Base-by-base conservation (phyloP, 1,140 invertebrate species). In the Nymphalis io region DNA sequence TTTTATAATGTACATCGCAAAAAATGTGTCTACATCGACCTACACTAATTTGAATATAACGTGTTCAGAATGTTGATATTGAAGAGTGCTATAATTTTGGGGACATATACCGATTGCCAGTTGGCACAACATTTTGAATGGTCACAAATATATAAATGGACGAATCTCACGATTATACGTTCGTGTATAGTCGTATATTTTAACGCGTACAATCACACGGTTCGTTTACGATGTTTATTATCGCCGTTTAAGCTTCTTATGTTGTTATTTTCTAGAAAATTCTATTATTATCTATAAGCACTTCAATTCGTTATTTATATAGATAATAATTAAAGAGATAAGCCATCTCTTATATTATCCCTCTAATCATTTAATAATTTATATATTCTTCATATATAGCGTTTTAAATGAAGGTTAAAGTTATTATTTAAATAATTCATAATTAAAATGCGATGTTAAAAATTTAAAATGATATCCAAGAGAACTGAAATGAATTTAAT, bases 61-160 rank as follows among this genome's bases (percentile, higher is more conserved):
- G 73, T 74, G 71, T 72, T 63, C 62, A 63, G 68, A 79, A 69
- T 70, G 60, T 63, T 72, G 58, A 57, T 67, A 62, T 46, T 71
- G 74, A 72, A 72, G 71, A 63, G 58, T 62, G 64, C 70, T 46
- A 70, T 74, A 74, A 75, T 70, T 81, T 79, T 67, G 61, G 66
- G 75, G 73, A 78, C 75, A 68, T 72, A 68, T 60, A 68, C 18
- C 69, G 74, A 73, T 75, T 88, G 84, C 86, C 84, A 87, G 80
- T 86, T 88, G 84, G 86, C 83, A 87, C 79, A 67, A 74, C 66
- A 42, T 60, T 60, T 42, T 63, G 65, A 59, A 68, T 69, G n/a
- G 55, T 48, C 53, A 48, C 33, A 57, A 18, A 62, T 68, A 33
- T 68, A 68, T 61, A 62, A 68, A 53, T 63, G 61, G 46, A 53